These are phyloP conservation scores for Emmelina monodactyla DNA, from an alignment of 2,888 invertebrate genomes.

Conservation along the genomic window DNA sequence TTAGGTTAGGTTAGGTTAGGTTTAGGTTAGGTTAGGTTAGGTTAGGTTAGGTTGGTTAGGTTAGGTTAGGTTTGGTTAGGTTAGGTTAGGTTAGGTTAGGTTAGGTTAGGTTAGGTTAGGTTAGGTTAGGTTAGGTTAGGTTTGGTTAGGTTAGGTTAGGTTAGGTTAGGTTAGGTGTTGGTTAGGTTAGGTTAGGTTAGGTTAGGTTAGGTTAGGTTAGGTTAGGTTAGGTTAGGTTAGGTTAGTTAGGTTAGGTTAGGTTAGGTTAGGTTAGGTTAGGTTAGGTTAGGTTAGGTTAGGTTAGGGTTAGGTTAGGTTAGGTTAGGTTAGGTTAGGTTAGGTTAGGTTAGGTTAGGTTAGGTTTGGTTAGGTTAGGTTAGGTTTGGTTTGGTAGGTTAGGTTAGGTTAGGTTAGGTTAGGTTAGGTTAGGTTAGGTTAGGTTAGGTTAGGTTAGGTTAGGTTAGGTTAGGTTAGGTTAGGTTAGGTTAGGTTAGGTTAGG, in stretches of 20 bases:
- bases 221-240: constrained; percentile 6
- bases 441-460: constrained; percentile 8
- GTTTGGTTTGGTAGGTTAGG: background rate
- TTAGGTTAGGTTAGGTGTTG: constrained; percentile 6
- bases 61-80: too few species aligned
- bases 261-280: constrained; percentile 6
- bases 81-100: constrained; percentile 7
- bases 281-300: constrained; percentile 5
- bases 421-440: constrained; percentile 6
- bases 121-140: constrained; percentile 8
- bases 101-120: constrained; percentile 8
- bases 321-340: constrained; percentile 8
- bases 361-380: constrained; percentile 7
- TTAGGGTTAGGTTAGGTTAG: constrained; percentile 7
- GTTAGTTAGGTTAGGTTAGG: constrained; percentile 1
- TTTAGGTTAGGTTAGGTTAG: constrained; percentile 6
- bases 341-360: constrained; percentile 8
- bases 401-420: constrained; percentile 6
- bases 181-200: constrained; percentile 8
- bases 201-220: constrained; percentile 8
- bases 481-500: constrained; percentile 6
- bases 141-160: constrained; percentile 6
- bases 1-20: too few species aligned
- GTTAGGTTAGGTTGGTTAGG: constrained; percentile 6
- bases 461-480: constrained; percentile 6